Evolutionary conservation across 2,888 invertebrate genomes (phyloP), one percentile per base, ranked within the genome.

Genomic region (Drosophila subquinaria): DNA sequence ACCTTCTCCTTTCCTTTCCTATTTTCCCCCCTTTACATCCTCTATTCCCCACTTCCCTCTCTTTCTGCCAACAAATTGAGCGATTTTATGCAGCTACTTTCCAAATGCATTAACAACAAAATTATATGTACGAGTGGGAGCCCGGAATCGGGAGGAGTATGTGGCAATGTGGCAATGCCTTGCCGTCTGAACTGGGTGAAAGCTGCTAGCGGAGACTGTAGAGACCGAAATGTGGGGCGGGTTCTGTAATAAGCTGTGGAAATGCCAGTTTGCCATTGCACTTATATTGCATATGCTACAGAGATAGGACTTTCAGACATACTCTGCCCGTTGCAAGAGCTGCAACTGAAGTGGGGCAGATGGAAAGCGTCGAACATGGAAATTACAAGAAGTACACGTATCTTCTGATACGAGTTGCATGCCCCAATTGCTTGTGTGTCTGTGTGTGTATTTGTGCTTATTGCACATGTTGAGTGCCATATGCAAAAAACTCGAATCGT

Each of bases 1-100:
- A 4, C 36, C 57, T 15, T 53, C 33, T 52, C 48, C 38, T 40
- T 23, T 23, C 20, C 17, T 11, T 27, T 6, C 27, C 27, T 27
- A 5, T 27, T 8, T 33, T 15, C 11, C 20, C 3, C 35, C 33
- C 13, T 13, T 13, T 36, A 17, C n/a, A 15, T 51, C 8, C 20
- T 6, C 35, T 17, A 17, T 3, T 1, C 3, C 1, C 33, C 33
- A 3, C 3, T 17, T 4, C 23, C 23, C 36, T 17, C 8, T 11
- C 30, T 38, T 10, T 20, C 2, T 20, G 23, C 38, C 27, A 42
- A 52, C 56, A 67, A 78, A 82, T 79, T 66, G 73, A 77, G 82
- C 65, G 57, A 73, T 81, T 77, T 64, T 63, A 66, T 77, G 61
- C 79, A 73, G 65, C 73, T 73, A 77, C 77, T 81, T 78, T 78